Conservation (phyloP, 2,888 invertebrate species). For the Mesodorylaimus sp. region DNA sequence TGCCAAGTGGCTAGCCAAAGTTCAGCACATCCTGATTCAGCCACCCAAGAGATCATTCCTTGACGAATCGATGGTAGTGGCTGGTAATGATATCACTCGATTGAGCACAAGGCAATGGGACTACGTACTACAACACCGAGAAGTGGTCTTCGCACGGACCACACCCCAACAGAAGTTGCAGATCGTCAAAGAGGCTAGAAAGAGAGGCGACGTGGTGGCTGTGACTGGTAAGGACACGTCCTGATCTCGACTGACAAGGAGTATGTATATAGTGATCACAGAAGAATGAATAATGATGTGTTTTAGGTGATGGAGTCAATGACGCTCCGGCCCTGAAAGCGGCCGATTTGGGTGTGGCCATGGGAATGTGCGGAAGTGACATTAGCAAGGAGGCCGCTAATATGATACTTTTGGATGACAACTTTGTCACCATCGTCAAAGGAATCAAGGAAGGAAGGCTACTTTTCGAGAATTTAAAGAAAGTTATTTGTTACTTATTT, state of each 20-base stretch:
- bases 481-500: conserved; percentile 4
- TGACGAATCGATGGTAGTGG: neutral
- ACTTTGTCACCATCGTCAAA: conserved; percentile 1
- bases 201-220: neutral
- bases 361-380: conserved; percentile 5
- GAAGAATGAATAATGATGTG: too few relatives aligned
- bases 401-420: conserved; percentile 1
- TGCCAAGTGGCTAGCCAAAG: too few relatives aligned
- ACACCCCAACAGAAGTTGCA: conserved; percentile 4
- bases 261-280: too few relatives aligned
- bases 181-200: conserved; percentile 1
- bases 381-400: conserved; percentile 3
- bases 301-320: conserved; percentile 2
- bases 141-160: conserved; percentile 3
- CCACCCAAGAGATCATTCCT: neutral
- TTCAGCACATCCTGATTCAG: neutral
- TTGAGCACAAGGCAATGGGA: conserved; percentile 4
- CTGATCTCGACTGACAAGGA: too few relatives aligned
- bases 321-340: conserved; percentile 3
- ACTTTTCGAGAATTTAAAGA: conserved; percentile 2
- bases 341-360: conserved; percentile 1
- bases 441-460: conserved; percentile 1
- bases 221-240: conserved; percentile 4
- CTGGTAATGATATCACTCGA: neutral
- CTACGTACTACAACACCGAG: neutral